Evolutionary conservation across 2,797 vertebrate genomes (phyloP).

Genomic region (Malacoraja senta): DNA sequence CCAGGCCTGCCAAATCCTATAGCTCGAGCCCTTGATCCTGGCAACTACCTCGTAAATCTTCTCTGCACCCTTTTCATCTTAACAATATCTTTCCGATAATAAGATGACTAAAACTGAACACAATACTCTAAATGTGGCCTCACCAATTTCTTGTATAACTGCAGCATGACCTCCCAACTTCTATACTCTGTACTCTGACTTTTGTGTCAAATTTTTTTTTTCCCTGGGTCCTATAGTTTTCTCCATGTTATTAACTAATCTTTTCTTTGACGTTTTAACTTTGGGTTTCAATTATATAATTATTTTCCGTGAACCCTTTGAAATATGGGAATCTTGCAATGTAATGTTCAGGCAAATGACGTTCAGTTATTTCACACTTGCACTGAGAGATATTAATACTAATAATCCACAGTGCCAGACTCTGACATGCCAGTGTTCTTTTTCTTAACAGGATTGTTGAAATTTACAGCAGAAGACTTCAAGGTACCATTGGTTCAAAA

Average conservation of each 20-base stretch:
- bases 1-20: too few species aligned
- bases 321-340: neutral
- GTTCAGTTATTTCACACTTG: neutral
- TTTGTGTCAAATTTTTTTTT: too few species aligned
- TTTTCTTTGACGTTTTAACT: neutral
- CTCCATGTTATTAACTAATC: neutral
- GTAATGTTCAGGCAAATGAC: neutral
- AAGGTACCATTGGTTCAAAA: constrained; percentile 57
- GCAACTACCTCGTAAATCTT: too few species aligned
- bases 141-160: too few species aligned
- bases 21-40: too few species aligned
- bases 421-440: neutral
- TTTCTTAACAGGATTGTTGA: constrained; percentile 68
- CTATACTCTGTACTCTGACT: too few species aligned
- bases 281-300: neutral
- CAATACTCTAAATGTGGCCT: too few species aligned
- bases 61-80: too few species aligned
- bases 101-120: too few species aligned
- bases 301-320: neutral
- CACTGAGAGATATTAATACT: neutral
- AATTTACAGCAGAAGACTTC: constrained; percentile 73
- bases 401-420: neutral
- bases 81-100: too few species aligned
- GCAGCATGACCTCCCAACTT: too few species aligned
- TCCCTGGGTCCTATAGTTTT: too few species aligned